phyloP scores from a whole-genome alignment of 2,888 invertebrate species.

The Ophion slaviceki region DNA sequence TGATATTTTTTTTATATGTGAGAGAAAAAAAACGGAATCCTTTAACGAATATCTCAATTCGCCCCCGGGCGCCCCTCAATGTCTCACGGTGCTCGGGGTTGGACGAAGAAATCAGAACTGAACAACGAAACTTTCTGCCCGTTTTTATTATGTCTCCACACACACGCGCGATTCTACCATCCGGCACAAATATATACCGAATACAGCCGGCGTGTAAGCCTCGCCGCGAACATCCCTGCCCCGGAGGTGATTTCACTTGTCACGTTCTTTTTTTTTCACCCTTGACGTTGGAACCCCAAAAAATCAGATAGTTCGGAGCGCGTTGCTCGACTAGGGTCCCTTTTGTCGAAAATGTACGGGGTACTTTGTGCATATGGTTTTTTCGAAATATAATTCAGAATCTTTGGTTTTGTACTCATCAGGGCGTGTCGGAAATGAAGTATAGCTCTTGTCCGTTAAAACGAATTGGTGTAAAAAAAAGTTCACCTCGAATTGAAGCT shows the following conservation, averaged over 20 bases:
- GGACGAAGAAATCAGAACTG: slow-evolving; percentile 74
- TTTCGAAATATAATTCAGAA: no score
- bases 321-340: no score
- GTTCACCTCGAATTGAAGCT: no score
- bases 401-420: no score
- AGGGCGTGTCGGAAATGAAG: no score
- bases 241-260: slow-evolving; percentile 74
- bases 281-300: not conserved
- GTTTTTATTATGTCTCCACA: slow-evolving; percentile 15
- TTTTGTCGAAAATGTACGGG: no score
- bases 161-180: slow-evolving; percentile 12
- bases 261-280: slow-evolving; percentile 64
- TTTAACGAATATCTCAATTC: slow-evolving; percentile 40
- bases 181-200: not conserved
- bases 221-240: slow-evolving; percentile 56
- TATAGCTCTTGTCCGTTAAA: no score
- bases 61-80: slow-evolving; percentile 29
- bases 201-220: slow-evolving; percentile 20
- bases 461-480: no score
- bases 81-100: slow-evolving; percentile 42
- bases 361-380: no score
- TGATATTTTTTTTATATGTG: not conserved
- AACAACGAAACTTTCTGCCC: slow-evolving; percentile 70
- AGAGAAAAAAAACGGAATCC: not conserved
- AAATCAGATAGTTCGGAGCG: no score